These are phyloP conservation scores for Pentamera pediparva DNA, from an alignment of 53 echinoderm and acorn worm species.

Conservation along the genomic window DNA sequence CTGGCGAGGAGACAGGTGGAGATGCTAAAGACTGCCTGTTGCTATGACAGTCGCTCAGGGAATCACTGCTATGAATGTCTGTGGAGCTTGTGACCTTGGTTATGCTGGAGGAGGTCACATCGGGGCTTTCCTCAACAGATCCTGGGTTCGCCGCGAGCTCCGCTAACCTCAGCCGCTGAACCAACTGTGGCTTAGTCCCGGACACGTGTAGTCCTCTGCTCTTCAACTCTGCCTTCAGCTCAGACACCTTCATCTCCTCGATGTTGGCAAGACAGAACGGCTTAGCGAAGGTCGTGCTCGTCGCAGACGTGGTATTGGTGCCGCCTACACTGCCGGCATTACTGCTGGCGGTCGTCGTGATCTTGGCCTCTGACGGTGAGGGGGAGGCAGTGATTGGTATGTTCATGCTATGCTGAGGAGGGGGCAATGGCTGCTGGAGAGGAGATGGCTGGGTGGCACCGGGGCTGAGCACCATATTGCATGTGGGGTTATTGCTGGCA, in stretches of 20 bases:
- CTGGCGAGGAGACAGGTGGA: constrained; percentile 82
- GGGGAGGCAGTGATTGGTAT: neutral
- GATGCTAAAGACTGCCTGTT: constrained; percentile 72
- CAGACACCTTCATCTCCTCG: constrained; percentile 98
- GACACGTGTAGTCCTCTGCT: constrained; percentile 91
- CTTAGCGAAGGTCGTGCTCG: constrained; percentile 43
- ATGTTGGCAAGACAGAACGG: constrained; percentile 64
- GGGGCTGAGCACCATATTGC: constrained; percentile 9
- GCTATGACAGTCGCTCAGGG: constrained; percentile 44
- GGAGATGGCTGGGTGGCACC: constrained; percentile 12
- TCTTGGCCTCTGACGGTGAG: constrained; percentile 1
- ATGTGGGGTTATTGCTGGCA: neutral
- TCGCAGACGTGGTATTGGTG: constrained; percentile 39
- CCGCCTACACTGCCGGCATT: neutral
- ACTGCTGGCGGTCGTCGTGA: neutral
- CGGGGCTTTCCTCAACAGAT: constrained; percentile 32
- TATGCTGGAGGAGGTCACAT: constrained; percentile 43
- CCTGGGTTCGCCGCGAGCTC: constrained; percentile 38
- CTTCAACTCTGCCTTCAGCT: constrained; percentile 84
- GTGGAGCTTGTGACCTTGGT: constrained; percentile 88
- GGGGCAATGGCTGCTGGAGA: constrained; percentile 1
- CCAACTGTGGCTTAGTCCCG: constrained; percentile 93
- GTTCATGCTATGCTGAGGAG: no score
- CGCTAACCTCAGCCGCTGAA: constrained; percentile 66
- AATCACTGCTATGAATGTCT: constrained; percentile 56